Evolutionary conservation across 2,888 invertebrate genomes (phyloP), one percentile per base, ranked within the genome.

Genomic region (Tiliacea citrago): DNA sequence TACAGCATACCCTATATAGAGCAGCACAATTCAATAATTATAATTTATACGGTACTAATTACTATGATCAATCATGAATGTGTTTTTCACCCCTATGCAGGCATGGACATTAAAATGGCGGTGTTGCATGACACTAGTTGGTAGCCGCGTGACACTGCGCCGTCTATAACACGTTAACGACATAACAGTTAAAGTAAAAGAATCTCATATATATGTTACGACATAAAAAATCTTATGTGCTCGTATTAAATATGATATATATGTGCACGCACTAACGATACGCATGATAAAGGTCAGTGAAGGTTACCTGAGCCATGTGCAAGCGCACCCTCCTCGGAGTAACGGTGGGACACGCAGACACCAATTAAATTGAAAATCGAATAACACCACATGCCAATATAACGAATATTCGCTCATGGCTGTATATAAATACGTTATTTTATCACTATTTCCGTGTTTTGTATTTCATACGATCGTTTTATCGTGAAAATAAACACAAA

Each of bases 81-180:
- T 79, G 62, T 88, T 84, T 86, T 83, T 82, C 77, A 68, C 58
- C 76, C 79, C 66, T 72, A 83, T 88, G 84, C 86, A 87, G 79
- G 77, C 82, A 80, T 83, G 84, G 81, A 86, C 85, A 85, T 78
- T 87, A 86, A 90, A 92, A 93, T 93, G 89, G 89, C 91, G 81
- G 81, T 89, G 90, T 94, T 91, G 93, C 93, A 93, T 93, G 93
- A 88, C 88, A 86, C 72, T 82, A 86, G 83, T 80, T 69, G 79
- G 82, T 77, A 80, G 79, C 86, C 90, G 90, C 92, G 90, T 93
- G 92, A 91, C 91, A 91, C 73, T 79, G 83, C 83, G 81, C 86
- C 89, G 88, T 92, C 86, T 85, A 88, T 90, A 88, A 90, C 82
- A 79, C 87, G 85, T 85, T 90, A 90, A 88, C 88, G 82, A 87